Conservation (phyloP, 2,797 vertebrate genomes). For the Iguana delicatissima region DNA sequence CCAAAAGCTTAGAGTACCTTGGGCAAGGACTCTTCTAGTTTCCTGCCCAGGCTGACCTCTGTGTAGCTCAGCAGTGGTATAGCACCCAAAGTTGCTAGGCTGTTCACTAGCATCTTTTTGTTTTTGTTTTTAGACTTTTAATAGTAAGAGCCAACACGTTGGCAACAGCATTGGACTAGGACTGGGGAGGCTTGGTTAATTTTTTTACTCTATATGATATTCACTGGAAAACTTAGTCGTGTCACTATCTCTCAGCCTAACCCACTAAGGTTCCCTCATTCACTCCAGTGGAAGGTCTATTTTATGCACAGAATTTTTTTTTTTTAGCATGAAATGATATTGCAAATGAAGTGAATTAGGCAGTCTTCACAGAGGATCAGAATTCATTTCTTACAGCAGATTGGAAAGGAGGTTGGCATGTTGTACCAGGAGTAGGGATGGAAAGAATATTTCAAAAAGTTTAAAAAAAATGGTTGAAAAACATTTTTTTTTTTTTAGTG, state of each 20-base stretch:
- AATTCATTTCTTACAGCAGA: not conserved
- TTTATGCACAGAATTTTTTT: not conserved
- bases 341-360: not conserved
- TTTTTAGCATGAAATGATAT: too few relatives aligned
- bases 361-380: not conserved
- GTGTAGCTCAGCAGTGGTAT: not conserved
- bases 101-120: not conserved
- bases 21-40: not conserved
- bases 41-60: not conserved
- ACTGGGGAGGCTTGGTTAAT: not conserved
- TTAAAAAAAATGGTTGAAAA: too few relatives aligned
- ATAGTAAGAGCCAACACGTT: not conserved
- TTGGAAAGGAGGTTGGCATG: too few relatives aligned
- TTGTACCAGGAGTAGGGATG: too few relatives aligned
- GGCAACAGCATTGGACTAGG: not conserved
- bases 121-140: not conserved
- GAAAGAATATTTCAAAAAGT: too few relatives aligned
- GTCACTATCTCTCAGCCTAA: not conserved
- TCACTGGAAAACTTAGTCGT: not conserved
- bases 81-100: not conserved
- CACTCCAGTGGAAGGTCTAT: not conserved
- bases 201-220: not conserved
- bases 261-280: not conserved
- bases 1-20: not conserved
- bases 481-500: too few relatives aligned